phyloP scores from a whole-genome alignment of 2,797 vertebrate genomes.

The Phalanger gymnotis region DNA sequence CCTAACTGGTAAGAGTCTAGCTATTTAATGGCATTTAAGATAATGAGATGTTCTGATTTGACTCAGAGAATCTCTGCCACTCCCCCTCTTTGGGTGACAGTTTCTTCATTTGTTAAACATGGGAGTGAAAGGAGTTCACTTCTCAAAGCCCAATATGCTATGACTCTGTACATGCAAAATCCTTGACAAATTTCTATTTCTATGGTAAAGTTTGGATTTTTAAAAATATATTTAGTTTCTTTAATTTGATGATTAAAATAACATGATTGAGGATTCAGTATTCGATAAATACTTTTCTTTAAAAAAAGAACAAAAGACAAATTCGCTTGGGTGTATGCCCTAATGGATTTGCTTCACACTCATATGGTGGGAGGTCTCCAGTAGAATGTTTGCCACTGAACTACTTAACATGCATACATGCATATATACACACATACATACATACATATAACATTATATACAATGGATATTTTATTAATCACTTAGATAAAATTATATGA shows the following conservation, averaged over 20 bases:
- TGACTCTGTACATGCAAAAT: not conserved
- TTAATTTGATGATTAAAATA: not conserved
- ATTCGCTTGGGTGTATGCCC: not conserved
- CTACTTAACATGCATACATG: not conserved
- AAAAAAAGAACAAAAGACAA: not conserved
- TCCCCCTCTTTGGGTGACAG: not conserved
- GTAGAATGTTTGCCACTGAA: not conserved
- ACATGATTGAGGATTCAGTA: not conserved
- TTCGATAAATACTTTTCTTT: not conserved
- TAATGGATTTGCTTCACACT: not conserved
- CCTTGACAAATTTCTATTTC: not conserved
- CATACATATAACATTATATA: not conserved
- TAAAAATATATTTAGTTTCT: not conserved
- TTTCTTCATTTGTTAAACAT: not conserved
- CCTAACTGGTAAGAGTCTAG: not conserved
- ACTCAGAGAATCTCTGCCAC: not conserved
- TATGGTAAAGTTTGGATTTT: not conserved
- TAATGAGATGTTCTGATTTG: not conserved
- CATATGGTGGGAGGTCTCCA: not conserved
- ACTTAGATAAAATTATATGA: not conserved
- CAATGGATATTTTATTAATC: not conserved
- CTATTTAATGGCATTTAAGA: not conserved
- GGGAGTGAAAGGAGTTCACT: not conserved
- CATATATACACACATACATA: too few relatives aligned
- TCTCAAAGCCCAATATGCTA: not conserved